A percentile compares a stretch with the other conserved stretches of the same genome.
These are phyloP conservation scores for Siderastrea siderea DNA, from an alignment of 92 coral and sea anemone species.

Conservation along the genomic window DNA sequence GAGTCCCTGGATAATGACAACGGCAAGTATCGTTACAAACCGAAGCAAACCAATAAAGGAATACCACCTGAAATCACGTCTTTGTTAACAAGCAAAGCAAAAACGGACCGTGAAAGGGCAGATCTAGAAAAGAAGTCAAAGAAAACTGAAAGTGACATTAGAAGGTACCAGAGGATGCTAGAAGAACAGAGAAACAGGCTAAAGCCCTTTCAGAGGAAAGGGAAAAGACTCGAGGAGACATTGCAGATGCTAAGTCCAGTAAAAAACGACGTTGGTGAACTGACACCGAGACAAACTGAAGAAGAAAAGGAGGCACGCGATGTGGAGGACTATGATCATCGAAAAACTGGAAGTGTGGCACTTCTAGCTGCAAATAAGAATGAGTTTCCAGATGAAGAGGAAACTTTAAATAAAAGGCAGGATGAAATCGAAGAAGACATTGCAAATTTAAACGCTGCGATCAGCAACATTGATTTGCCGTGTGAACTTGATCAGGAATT, in stretches of 20 bases:
- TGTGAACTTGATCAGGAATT: conserved; percentile 4
- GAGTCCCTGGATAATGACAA: background rate
- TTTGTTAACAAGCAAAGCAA: conserved; percentile 34
- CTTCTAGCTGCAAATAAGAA: background rate
- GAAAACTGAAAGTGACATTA: conserved; percentile 53
- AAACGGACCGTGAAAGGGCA: conserved; percentile 22
- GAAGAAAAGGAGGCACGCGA: conserved; percentile 1
- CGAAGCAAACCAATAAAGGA: background rate
- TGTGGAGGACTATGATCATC: background rate
- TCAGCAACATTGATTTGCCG: background rate
- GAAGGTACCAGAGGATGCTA: conserved; percentile 59
- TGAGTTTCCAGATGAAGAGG: background rate
- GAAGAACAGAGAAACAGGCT: conserved; percentile 56
- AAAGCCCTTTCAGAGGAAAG: conserved; percentile 72
- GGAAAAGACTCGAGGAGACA: conserved; percentile 35
- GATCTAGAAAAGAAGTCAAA: conserved; percentile 31
- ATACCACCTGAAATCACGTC: conserved; percentile 43
- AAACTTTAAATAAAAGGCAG: background rate
- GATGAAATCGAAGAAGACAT: background rate
- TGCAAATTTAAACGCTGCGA: background rate
- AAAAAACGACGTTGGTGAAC: background rate
- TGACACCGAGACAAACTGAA: background rate
- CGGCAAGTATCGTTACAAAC: background rate
- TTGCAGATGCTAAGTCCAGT: background rate
- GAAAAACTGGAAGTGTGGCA: background rate